phyloP scores from a whole-genome alignment of 2,888 invertebrate species.

The Metopia argyrocephala region DNA sequence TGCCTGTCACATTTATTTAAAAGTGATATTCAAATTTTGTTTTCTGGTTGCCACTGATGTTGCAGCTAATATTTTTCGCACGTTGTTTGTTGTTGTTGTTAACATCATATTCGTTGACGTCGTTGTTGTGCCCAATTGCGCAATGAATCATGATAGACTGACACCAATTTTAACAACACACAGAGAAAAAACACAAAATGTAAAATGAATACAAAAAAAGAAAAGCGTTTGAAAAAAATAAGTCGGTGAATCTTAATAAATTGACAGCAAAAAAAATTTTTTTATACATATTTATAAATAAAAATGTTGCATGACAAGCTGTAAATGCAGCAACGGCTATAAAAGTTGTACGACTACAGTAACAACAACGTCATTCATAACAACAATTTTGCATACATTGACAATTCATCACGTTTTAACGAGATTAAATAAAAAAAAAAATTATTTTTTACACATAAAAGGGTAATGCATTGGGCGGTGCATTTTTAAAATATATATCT shows the following conservation, averaged over 20 bases:
- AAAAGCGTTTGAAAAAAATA: slow-evolving; percentile 4
- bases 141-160: slow-evolving; percentile 61
- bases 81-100: not conserved
- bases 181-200: not conserved
- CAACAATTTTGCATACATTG: slow-evolving; percentile 23
- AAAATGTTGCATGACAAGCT: slow-evolving; percentile 59
- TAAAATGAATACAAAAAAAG: not conserved
- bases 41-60: slow-evolving; percentile 24
- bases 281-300: slow-evolving; percentile 5
- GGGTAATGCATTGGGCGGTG: too few species aligned
- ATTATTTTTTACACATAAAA: not conserved
- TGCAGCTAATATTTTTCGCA: slow-evolving; percentile 11
- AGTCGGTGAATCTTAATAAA: slow-evolving; percentile 56
- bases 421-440: slow-evolving; percentile 29
- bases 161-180: slow-evolving; percentile 55
- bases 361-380: slow-evolving; percentile 34
- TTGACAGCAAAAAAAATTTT: not conserved
- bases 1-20: slow-evolving; percentile 54
- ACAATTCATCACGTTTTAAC: slow-evolving; percentile 52
- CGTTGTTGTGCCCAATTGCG: slow-evolving; percentile 53
- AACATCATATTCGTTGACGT: not conserved
- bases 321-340: not conserved
- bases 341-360: too few species aligned
- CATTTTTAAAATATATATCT: too few species aligned
- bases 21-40: slow-evolving; percentile 49